Evolutionary conservation across 1,140 invertebrate genomes (phyloP), one percentile per base, ranked within the genome.

Genomic region (Drosophila arawakana): DNA sequence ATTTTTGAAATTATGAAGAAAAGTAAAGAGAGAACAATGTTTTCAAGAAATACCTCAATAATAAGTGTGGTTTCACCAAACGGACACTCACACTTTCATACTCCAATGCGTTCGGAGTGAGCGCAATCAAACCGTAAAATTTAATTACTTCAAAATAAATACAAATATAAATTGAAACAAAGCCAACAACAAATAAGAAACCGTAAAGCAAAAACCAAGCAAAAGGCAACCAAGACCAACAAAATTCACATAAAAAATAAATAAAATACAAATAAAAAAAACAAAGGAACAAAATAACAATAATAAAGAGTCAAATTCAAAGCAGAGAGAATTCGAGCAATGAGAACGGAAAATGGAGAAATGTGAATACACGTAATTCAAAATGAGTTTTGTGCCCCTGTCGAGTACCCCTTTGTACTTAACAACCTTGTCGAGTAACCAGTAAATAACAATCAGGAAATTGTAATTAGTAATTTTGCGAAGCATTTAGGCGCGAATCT

Each of bases 101-200:
- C 13, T 46, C 58, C 49, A 70, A 43, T 49, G 61, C 39, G 0
- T 43, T 11, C 11, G 11, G 34, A 49, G 44, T 46, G 43, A 68
- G 47, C 49, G 44, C 68, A 79, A 77, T 37, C 79, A 88, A 88
- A 88, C 83, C 84, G 80, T 88, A 79, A 88, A 84, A 88, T 89
- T 88, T 88, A 88, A 88, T 88, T 88, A 88, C 80, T 72, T 69
- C 46, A 72, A 88, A 89, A 89, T 84, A 89, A 88, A 88, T 88
- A 84, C 60, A 76, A 78, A 89, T 80, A 88, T 55, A 81, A 81
- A 88, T 72, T 47, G 69, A 43, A 76, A 76, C 60, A 77, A 70
- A 76, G 61, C 63, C 71, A 86, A 81, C 65, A 66, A 68, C 58
- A 79, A 79, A 76, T 30, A 30, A 75, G 55, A 80, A 82, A 81